Conservation (phyloP, 2,888 invertebrate species). For the Gisinianus flammeolus region DNA sequence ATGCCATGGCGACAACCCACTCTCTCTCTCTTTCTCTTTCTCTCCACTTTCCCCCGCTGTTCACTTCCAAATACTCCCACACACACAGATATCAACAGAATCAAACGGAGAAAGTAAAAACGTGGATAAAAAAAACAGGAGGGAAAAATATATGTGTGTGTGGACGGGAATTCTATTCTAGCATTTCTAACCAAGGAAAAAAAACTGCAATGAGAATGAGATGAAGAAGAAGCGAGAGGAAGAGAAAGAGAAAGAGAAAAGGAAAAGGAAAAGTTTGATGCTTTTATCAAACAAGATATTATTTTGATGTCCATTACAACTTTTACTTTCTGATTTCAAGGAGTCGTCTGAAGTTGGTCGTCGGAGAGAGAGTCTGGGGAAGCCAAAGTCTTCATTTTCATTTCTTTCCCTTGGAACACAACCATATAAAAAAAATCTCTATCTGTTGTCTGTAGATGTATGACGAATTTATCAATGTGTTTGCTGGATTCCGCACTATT, state of each 20-base stretch:
- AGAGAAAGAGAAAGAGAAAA: not conserved
- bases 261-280: slow-evolving; percentile 35
- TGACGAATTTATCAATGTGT: not conserved
- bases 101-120: no score
- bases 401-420: not conserved
- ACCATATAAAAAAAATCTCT: no score
- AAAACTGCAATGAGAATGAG: not conserved
- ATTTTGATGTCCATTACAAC: slow-evolving; percentile 41
- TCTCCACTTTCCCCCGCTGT: no score
- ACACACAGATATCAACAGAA: no score
- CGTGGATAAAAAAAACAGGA: no score
- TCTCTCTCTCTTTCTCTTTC: no score
- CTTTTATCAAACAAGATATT: slow-evolving; percentile 40
- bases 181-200: no score
- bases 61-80: no score
- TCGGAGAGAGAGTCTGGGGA: not conserved
- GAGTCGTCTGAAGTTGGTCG: not conserved
- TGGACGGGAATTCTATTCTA: not conserved
- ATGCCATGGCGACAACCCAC: no score
- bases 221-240: not conserved
- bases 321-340: not conserved
- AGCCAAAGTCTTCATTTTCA: not conserved
- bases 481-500: not conserved
- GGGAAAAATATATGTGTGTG: not conserved
- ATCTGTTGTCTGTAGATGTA: no score